Base-by-base conservation (phyloP, 2,797 vertebrate genomes). In the Phrynocephalus forsythii region DNA sequence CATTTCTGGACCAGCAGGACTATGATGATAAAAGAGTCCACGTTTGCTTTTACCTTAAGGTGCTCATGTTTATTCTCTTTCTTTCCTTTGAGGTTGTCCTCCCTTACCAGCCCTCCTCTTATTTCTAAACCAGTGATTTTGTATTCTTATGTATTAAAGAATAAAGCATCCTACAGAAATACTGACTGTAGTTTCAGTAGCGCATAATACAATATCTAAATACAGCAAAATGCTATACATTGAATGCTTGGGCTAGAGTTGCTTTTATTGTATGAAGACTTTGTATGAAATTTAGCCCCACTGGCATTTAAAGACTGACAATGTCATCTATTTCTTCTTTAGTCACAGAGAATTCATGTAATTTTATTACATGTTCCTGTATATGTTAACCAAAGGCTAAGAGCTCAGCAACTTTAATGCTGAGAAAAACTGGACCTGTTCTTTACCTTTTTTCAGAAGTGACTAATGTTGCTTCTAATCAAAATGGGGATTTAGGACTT, bases 1-100 rank as follows among this genome's bases (percentile, higher is more conserved):
- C 92, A 91, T 91, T 93, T 94, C 94, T 94, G 91, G 92, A 95
- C 91, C 93, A 92, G 93, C 92, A 92, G 87, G 94, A 86, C 92
- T 92, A 94, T 85, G 56, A 66, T 75, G 89, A 90, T 73, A 92
- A 92, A 78, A 94, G 91, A 90, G 88, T 95, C 86, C 88, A 90
- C 82, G 94, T 84, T 93, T 90, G 20, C 28, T 83, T 48, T 79
- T 69, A 85, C 84, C 76, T 79, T 48, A 63, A 83, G 75, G 68
- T 71, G 71, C 33, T 87, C 82, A 83, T 71, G 67, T 78, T 83
- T 87, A 79, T 83, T 87, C 66, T 77, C 48, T 69, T 78, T 83
- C 67, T 56, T 83, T 78, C 16, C 50, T 77, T 11, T 86, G 60
- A 66, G 11, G 28, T 16, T 75, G 1, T 60, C 1, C 44, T 28